A percentile compares a stretch with the other conserved stretches of the same genome.
Evolutionary conservation across 2,888 invertebrate genomes (phyloP).

Genomic region (Ochropleura plecta): DNA sequence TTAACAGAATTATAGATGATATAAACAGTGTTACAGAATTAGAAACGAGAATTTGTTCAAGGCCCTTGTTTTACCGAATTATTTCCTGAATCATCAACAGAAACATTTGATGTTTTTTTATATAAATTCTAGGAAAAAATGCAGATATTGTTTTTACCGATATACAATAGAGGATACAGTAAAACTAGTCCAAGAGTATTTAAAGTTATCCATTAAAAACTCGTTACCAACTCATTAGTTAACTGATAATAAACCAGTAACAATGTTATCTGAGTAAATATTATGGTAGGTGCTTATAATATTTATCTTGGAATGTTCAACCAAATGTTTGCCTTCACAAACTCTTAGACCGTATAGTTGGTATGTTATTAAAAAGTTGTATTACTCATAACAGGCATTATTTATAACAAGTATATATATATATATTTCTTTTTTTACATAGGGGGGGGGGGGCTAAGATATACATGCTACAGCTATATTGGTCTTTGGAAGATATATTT

Average conservation of each 20-base stretch:
- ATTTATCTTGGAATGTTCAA: slow-evolving; percentile 53
- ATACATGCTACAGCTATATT: slow-evolving; percentile 39
- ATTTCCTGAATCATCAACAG: background rate
- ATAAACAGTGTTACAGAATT: background rate
- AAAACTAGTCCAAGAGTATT: background rate
- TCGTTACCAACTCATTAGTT: background rate
- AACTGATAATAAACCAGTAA: slow-evolving; percentile 15
- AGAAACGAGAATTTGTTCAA: background rate
- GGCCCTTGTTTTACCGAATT: background rate
- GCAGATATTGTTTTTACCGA: background rate
- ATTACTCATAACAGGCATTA: slow-evolving; percentile 9
- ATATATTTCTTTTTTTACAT: slow-evolving; percentile 17
- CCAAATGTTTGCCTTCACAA: slow-evolving; percentile 11
- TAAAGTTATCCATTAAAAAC: background rate
- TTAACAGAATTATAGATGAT: background rate
- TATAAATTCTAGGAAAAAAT: background rate
- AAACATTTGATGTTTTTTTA: background rate
- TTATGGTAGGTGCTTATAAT: slow-evolving; percentile 20
- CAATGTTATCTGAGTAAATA: slow-evolving; percentile 34
- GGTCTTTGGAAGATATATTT: slow-evolving; percentile 48
- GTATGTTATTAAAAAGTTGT: background rate
- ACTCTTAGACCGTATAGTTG: slow-evolving; percentile 4
- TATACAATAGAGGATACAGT: background rate
- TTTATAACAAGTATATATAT: slow-evolving; percentile 9
- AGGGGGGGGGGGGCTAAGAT: slow-evolving; percentile 13